Evolutionary conservation across 2,113 vertebrate genomes (phyloP).

Genomic region (Austrofundulus limnaeus): DNA sequence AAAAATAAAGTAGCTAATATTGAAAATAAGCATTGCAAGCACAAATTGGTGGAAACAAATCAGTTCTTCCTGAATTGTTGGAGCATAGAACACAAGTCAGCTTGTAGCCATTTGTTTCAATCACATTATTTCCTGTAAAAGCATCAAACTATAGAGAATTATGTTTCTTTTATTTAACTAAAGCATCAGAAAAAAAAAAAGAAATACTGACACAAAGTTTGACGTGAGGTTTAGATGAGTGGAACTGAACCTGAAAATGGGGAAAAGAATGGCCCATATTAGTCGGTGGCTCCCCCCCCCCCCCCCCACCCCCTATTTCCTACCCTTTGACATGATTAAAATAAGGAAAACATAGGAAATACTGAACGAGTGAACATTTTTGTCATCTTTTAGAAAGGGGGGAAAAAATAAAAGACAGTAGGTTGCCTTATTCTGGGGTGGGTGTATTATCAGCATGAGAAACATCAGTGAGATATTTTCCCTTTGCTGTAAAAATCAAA

Average conservation of each 20-base stretch:
- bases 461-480: slow-evolving; percentile 65
- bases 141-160: slow-evolving; percentile 49
- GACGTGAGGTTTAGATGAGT: slow-evolving; percentile 28
- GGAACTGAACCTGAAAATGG: slow-evolving; percentile 55
- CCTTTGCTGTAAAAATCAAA: slow-evolving; percentile 78
- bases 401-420: slow-evolving; percentile 54
- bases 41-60: slow-evolving; percentile 51
- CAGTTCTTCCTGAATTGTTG: slow-evolving; percentile 47
- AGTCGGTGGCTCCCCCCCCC: slow-evolving; percentile 52
- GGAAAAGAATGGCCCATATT: slow-evolving; percentile 73
- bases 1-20: slow-evolving; percentile 2
- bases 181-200: slow-evolving; percentile 47
- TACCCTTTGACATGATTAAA: slow-evolving; percentile 29
- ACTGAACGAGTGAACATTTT: slow-evolving; percentile 40
- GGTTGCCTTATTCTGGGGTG: slow-evolving; percentile 46
- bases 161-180: slow-evolving; percentile 44
- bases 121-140: slow-evolving; percentile 58
- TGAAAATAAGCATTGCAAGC: slow-evolving; percentile 41
- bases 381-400: slow-evolving; percentile 62
- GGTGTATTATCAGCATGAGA: slow-evolving; percentile 64
- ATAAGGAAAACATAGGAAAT: slow-evolving; percentile 27
- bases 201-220: slow-evolving; percentile 47
- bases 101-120: slow-evolving; percentile 53
- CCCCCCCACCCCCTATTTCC: slow-evolving; percentile 1
- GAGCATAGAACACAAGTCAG: slow-evolving; percentile 52